Conservation (phyloP, 2,113 vertebrate species). For the Callocephalon fimbriatum region DNA sequence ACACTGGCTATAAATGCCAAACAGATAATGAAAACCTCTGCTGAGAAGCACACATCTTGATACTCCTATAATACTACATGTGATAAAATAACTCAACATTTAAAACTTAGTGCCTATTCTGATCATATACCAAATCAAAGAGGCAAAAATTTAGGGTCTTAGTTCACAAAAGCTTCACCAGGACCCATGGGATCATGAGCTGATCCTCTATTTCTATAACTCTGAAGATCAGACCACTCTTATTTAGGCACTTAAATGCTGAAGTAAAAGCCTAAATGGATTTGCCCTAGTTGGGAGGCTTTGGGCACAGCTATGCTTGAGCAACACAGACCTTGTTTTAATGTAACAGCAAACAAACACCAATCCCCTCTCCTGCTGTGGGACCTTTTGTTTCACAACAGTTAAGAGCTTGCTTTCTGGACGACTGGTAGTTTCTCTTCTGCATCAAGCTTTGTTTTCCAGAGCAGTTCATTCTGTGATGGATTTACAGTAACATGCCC, state of each 20-base stretch:
- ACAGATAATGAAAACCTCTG: not conserved
- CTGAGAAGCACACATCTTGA: not conserved
- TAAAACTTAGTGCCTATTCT: not conserved
- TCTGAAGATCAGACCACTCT: not conserved
- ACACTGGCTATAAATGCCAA: not conserved
- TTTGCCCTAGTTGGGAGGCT: not conserved
- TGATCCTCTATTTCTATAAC: not conserved
- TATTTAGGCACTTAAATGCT: not conserved
- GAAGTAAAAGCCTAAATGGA: not conserved
- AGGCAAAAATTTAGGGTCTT: not conserved
- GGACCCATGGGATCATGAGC: not conserved
- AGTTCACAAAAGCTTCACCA: not conserved
- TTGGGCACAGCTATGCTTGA: not conserved
- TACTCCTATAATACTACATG: not conserved
- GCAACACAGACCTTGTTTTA: not conserved
- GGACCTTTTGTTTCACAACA: not conserved
- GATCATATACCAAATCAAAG: not conserved
- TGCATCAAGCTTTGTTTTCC: not conserved
- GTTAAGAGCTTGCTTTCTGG: not conserved
- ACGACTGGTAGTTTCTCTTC: not conserved
- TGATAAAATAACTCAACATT: not conserved
- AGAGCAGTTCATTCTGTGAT: not conserved
- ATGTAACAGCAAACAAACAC: not conserved
- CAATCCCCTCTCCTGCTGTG: not conserved
- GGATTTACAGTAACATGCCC: not conserved